Conservation (phyloP, 2,797 vertebrate genomes). For the Enteromius treurensis region DNA sequence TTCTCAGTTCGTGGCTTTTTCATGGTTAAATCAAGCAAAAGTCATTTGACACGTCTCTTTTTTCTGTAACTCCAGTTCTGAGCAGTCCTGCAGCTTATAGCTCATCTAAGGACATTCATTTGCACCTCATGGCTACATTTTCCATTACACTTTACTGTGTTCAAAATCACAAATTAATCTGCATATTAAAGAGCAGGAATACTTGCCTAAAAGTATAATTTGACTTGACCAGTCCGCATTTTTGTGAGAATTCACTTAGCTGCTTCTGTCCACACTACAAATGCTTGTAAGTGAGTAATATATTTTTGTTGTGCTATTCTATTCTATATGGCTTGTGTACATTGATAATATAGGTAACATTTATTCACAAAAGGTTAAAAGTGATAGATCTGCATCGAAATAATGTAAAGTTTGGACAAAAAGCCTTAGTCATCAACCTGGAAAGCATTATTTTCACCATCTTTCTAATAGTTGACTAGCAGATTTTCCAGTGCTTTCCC, state of each 20-base stretch:
- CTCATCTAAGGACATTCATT: not conserved
- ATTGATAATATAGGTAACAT: not conserved
- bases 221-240: not conserved
- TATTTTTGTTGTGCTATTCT: not conserved
- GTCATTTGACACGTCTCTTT: not conserved
- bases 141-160: not conserved
- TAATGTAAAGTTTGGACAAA: not conserved
- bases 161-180: not conserved
- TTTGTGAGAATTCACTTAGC: not conserved
- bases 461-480: too few relatives aligned
- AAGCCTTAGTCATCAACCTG: too few relatives aligned
- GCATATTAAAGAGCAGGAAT: not conserved
- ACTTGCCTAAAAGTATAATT: not conserved
- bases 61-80: not conserved
- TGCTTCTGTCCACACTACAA: not conserved
- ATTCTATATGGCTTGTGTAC: not conserved
- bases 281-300: not conserved
- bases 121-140: not conserved
- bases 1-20: not conserved
- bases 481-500: too few relatives aligned
- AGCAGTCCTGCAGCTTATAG: not conserved
- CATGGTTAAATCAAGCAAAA: not conserved
- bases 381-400: not conserved
- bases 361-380: not conserved
- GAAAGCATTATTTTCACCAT: too few relatives aligned